phyloP scores from a whole-genome alignment of 2,797 vertebrate species.

The Limosa lapponica region DNA sequence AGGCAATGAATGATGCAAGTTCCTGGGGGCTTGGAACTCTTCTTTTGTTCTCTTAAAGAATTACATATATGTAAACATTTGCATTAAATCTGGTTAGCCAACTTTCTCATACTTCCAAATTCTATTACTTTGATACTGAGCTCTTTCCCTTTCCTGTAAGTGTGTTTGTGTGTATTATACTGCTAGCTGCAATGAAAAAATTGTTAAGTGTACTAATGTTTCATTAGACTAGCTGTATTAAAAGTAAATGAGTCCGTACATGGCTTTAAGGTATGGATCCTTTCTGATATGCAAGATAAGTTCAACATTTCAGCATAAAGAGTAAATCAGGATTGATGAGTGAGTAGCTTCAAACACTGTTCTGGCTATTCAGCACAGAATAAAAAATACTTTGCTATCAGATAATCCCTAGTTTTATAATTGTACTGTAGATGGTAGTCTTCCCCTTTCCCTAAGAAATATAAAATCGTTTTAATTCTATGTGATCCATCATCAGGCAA shows the following conservation, averaged over 20 bases:
- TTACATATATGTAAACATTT: background rate
- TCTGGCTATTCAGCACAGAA: background rate
- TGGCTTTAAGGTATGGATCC: background rate
- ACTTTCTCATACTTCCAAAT: background rate
- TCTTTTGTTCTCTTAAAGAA: background rate
- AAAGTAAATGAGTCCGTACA: background rate
- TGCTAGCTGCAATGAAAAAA: background rate
- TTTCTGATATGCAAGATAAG: background rate
- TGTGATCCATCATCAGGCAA: constrained; percentile 75
- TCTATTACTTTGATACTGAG: background rate
- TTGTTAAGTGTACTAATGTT: background rate
- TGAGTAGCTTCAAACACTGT: background rate
- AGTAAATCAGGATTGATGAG: background rate
- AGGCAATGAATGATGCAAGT: background rate
- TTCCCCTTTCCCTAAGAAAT: constrained; percentile 60
- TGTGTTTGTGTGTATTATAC: background rate
- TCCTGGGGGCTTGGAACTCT: background rate
- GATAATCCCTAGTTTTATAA: constrained; percentile 55
- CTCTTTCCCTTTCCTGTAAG: background rate
- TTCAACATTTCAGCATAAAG: background rate
- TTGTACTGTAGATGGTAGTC: constrained; percentile 77
- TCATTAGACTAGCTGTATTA: background rate
- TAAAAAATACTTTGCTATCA: background rate
- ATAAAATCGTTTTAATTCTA: constrained; percentile 62
- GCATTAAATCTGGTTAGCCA: background rate